A percentile compares a stretch with the other conserved stretches of the same genome.
Evolutionary conservation across 2,797 vertebrate genomes (phyloP).

Genomic region (Basileuterus tristriatus): DNA sequence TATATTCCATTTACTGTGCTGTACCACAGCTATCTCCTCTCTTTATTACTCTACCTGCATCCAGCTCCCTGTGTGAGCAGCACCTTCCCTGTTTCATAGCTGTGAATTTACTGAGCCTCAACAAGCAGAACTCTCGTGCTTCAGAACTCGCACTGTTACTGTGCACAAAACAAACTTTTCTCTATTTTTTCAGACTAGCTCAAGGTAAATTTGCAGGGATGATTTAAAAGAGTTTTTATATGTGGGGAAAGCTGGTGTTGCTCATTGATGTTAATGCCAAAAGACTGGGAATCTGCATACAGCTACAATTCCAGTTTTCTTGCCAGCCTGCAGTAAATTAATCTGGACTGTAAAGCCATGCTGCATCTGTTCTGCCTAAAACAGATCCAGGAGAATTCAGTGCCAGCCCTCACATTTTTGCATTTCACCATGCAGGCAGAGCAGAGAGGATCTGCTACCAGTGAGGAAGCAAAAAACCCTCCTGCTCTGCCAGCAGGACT

Average conservation of each 20-base stretch:
- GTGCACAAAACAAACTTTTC: not conserved
- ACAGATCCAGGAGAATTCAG: not conserved
- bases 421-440: not conserved
- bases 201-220: not conserved
- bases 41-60: not conserved
- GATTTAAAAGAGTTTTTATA: not conserved
- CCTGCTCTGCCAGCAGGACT: not conserved
- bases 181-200: not conserved
- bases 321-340: not conserved
- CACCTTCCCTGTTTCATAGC: not conserved
- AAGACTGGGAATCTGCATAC: not conserved
- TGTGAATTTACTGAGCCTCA: not conserved
- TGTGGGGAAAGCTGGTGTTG: not conserved
- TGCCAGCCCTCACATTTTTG: not conserved
- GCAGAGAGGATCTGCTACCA: not conserved
- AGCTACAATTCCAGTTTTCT: not conserved
- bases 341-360: not conserved
- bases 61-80: not conserved
- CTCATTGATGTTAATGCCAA: not conserved
- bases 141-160: accelerated
- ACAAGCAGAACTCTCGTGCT: accelerated
- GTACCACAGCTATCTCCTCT: not conserved
- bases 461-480: not conserved
- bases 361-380: not conserved
- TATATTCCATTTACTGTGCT: not conserved